Base-by-base conservation (phyloP, 2,888 invertebrate species). In the Cantharis rufa region DNA sequence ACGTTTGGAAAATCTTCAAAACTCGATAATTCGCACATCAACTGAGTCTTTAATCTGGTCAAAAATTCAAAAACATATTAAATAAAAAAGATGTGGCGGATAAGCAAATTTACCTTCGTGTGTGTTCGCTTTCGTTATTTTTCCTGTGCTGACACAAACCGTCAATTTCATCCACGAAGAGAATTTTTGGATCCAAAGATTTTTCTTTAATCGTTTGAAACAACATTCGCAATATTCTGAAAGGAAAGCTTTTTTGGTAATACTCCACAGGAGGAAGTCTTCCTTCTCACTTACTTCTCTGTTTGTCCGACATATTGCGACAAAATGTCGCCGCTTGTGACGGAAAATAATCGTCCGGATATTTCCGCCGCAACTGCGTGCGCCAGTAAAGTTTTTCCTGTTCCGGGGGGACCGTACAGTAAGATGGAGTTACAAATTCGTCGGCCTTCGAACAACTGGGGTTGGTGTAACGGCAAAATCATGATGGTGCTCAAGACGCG, bases 161-260 rank as follows among this genome's bases (percentile, higher is more conserved):
- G 85, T 92, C 92, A 62, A 92, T 89, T 86, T 92, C 92, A 85
- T 92, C 92, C 74, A 92, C 89, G 83, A 92, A 91, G 62, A 92
- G 86, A 15, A 92, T 87, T 13, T 71, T 72, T 62, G 62, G 63
- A 7, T 11, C 13, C 2, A 21, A 7, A 63, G 24, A 62, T 13
- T 62, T n/a, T 68, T 75, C 68, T 62, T 74, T 77, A 18, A 72
- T 69, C 10, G 24, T 69, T 62, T 71, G 13, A 70, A 77, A 77
- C 28, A 77, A 13, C 24, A n/a, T 15, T 10, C 13, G 21, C 15
- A 77, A 4, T 21, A 70, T 48, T 68, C 78, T 78, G 62, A 21
- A 63, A 15, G 10, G 1, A 32, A 32, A 16, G 10, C 15, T 24
- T 11, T 15, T 27, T 24, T 10, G 28, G 2, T 13, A 13, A 13